phyloP scores from a whole-genome alignment of 2,888 invertebrate genomes.

The Trichopria drosophilae region DNA sequence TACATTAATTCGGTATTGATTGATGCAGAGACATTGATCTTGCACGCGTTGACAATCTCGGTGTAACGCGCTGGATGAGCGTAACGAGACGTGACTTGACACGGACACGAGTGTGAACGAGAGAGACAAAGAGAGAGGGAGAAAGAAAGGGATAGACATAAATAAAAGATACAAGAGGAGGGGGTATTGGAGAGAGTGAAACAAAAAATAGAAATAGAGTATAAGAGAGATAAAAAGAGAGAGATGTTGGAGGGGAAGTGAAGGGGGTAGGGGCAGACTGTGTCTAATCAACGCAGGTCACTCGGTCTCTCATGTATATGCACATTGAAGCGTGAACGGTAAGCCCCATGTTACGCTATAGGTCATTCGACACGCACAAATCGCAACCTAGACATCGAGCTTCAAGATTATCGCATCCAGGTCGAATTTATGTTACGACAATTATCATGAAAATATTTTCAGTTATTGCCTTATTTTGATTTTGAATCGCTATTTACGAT shows the following conservation, averaged over 20 bases:
- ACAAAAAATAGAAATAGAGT: neutral
- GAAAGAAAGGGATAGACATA: neutral
- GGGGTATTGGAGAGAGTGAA: neutral
- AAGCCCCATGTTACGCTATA: neutral
- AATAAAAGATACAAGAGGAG: neutral
- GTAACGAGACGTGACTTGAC: too few relatives aligned
- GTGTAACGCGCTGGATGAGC: too few relatives aligned
- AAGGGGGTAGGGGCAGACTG: neutral
- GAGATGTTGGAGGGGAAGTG: neutral
- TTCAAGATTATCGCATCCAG: neutral
- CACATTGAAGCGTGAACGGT: neutral
- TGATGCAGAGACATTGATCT: conserved; percentile 29
- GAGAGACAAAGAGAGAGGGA: conserved; percentile 3
- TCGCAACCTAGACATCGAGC: neutral
- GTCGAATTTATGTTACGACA: too few relatives aligned
- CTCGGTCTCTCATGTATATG: neutral
- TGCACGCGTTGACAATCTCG: too few relatives aligned
- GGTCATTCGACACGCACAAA: neutral
- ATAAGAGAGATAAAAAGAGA: neutral
- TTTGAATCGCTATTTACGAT: too few relatives aligned
- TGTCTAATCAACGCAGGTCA: too few relatives aligned
- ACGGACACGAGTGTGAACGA: neutral
- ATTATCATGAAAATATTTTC: too few relatives aligned
- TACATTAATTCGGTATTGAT: conserved; percentile 21
- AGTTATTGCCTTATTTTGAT: too few relatives aligned